Percentiles rank a stretch among this genome's conserved stretches.
phyloP scores from a whole-genome alignment of 2,888 invertebrate species.

The Leptinotarsa rubiginosa region DNA sequence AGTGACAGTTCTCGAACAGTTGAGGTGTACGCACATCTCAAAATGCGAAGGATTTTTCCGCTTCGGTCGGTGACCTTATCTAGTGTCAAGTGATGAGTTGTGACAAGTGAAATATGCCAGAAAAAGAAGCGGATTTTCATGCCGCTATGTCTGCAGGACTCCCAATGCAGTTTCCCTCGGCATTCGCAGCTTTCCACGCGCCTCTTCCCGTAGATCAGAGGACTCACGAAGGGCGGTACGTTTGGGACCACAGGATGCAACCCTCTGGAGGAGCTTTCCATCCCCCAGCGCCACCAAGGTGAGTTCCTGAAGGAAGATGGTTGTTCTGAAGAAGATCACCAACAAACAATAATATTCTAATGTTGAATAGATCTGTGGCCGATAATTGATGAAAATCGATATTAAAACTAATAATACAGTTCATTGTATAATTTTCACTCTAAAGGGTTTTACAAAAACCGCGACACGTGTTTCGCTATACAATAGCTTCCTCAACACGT shows the following conservation, averaged over 20 bases:
- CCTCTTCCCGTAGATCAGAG: conserved; percentile 73
- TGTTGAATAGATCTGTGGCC: too few relatives aligned
- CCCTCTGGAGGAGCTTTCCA: conserved; percentile 61
- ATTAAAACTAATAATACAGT: too few relatives aligned
- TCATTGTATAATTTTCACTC: too few relatives aligned
- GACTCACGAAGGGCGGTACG: conserved; percentile 65
- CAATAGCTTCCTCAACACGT: too few relatives aligned
- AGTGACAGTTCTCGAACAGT: conserved; percentile 13
- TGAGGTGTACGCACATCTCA: conserved; percentile 18
- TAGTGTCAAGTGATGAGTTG: conserved; percentile 44
- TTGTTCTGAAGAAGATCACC: too few relatives aligned
- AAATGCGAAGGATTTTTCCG: conserved; percentile 28
- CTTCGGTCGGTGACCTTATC: conserved; percentile 31
- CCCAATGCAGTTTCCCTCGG: conserved; percentile 65
- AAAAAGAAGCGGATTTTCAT: conserved; percentile 64
- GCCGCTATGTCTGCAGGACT: conserved; percentile 65
- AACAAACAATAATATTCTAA: too few relatives aligned
- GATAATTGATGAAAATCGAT: too few relatives aligned
- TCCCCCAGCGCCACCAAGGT: conserved; percentile 57
- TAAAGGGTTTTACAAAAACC: too few relatives aligned
- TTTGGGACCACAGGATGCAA: conserved; percentile 65
- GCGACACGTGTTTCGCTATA: too few relatives aligned
- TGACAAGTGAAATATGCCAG: conserved; percentile 61
- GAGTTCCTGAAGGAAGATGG: conserved; percentile 18
- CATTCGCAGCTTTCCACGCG: conserved; percentile 71